A percentile compares a stretch with the other conserved stretches of the same genome.
phyloP scores from a whole-genome alignment of 2,113 vertebrate genomes.

The Hydrolagus affinis region DNA sequence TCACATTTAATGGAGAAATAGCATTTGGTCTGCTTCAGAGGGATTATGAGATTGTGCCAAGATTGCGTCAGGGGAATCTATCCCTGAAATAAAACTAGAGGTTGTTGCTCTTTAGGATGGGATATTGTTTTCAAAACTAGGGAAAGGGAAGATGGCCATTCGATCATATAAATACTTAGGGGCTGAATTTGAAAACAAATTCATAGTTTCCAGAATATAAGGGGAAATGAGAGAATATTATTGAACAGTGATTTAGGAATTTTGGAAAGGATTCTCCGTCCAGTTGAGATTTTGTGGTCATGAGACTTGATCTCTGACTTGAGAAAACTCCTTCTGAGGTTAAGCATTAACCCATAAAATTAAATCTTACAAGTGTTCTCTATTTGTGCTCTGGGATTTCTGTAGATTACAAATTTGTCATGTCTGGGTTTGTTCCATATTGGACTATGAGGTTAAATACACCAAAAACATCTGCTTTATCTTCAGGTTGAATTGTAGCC shows the following conservation, averaged over 20 bases:
- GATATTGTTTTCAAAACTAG: not conserved
- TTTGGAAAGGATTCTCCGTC: not conserved
- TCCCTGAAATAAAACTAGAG: not conserved
- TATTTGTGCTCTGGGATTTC: not conserved
- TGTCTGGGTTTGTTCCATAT: too few relatives aligned
- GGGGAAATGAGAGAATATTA: not conserved
- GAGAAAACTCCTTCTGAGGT: not conserved
- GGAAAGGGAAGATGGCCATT: not conserved
- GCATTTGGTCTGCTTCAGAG: not conserved
- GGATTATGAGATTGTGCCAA: not conserved
- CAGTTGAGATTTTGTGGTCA: not conserved
- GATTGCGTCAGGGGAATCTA: not conserved
- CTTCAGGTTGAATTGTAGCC: slow-evolving; percentile 16
- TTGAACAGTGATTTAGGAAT: not conserved
- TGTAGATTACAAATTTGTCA: too few relatives aligned
- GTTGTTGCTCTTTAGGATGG: not conserved
- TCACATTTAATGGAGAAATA: not conserved
- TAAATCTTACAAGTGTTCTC: not conserved
- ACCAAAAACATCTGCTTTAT: too few relatives aligned
- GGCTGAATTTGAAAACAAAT: not conserved
- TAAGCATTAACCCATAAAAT: not conserved
- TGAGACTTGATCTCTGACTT: not conserved
- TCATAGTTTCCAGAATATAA: not conserved
- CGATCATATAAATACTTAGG: slow-evolving; percentile 2
- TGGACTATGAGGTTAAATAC: too few relatives aligned